Conservation (phyloP, 2,888 invertebrate genomes). For the Epistrophe grossulariae region DNA sequence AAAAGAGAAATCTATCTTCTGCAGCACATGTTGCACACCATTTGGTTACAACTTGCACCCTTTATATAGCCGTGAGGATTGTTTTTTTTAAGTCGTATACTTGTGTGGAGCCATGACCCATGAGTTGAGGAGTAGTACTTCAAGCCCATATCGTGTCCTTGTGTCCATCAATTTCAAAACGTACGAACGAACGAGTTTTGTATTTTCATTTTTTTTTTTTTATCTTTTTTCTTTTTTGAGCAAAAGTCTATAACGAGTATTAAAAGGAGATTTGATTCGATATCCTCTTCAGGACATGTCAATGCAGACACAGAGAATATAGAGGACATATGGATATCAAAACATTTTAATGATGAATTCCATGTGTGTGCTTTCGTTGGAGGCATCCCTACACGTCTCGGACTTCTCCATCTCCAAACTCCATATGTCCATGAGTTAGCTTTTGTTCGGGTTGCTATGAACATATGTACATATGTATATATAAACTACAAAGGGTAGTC, state of each 20-base stretch:
- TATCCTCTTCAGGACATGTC: conserved; percentile 61
- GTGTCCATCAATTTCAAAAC: conserved; percentile 66
- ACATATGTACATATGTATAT: not conserved
- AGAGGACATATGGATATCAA: conserved; percentile 65
- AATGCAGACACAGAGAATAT: not conserved
- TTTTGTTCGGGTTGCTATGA: not conserved
- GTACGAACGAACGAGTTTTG: conserved; percentile 45
- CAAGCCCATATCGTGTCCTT: conserved; percentile 13
- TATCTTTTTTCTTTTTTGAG: conserved; percentile 11
- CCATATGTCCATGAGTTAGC: not conserved
- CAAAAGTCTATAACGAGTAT: conserved; percentile 53
- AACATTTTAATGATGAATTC: conserved; percentile 71
- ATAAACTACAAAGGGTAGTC: conserved; percentile 25
- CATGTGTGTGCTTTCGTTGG: conserved; percentile 13
- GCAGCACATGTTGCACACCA: conserved; percentile 70
- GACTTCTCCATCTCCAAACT: not conserved
- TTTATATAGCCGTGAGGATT: conserved; percentile 5
- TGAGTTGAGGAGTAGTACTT: conserved; percentile 21
- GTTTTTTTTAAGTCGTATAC: conserved; percentile 36
- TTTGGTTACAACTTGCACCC: conserved; percentile 19
- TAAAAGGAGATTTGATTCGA: conserved; percentile 69
- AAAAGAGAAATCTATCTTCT: conserved; percentile 47
- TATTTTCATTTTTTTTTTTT: not conserved
- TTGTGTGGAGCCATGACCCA: not conserved
- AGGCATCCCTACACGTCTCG: not conserved